These are phyloP conservation scores for Orycteropus afer DNA, from an alignment of 2,113 vertebrate genomes.

Conservation along the genomic window DNA sequence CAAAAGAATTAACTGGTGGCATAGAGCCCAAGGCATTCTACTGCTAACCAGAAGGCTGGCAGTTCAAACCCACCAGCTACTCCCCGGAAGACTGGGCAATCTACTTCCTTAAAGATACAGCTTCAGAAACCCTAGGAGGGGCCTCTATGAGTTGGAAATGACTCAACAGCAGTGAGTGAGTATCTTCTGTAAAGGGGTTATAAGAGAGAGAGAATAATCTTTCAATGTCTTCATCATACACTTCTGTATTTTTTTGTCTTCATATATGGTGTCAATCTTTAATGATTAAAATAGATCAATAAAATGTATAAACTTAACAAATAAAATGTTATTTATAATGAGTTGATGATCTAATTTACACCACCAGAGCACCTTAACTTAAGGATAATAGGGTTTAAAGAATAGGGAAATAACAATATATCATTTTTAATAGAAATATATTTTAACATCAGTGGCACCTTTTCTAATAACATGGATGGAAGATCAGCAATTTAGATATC, in stretches of 20 bases:
- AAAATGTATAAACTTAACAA: slow-evolving; percentile 12
- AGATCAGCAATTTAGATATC: slow-evolving; percentile 24
- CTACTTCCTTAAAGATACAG: too few relatives aligned
- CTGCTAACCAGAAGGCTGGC: too few relatives aligned
- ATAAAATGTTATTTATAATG: slow-evolving; percentile 44
- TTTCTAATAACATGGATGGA: slow-evolving; percentile 40
- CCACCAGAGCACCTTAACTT: too few relatives aligned
- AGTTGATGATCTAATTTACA: slow-evolving; percentile 34
- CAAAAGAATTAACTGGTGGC: too few relatives aligned
- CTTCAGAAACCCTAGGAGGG: too few relatives aligned
- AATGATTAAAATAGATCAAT: slow-evolving; percentile 1
- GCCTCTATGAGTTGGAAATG: too few relatives aligned
- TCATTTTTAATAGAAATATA: not conserved
- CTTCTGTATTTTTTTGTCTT: not conserved
- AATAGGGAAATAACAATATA: not conserved
- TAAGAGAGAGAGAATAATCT: not conserved
- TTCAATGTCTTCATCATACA: not conserved
- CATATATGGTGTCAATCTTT: not conserved
- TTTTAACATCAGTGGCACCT: not conserved
- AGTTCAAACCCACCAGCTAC: too few relatives aligned
- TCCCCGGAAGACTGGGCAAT: too few relatives aligned
- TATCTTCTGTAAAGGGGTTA: not conserved
- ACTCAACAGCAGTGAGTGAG: too few relatives aligned
- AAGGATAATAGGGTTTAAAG: not conserved
- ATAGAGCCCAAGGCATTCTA: too few relatives aligned